These are phyloP conservation scores for Anthopleura sola DNA, from an alignment of 64 coral and sea anemone genomes.

Conservation along the genomic window DNA sequence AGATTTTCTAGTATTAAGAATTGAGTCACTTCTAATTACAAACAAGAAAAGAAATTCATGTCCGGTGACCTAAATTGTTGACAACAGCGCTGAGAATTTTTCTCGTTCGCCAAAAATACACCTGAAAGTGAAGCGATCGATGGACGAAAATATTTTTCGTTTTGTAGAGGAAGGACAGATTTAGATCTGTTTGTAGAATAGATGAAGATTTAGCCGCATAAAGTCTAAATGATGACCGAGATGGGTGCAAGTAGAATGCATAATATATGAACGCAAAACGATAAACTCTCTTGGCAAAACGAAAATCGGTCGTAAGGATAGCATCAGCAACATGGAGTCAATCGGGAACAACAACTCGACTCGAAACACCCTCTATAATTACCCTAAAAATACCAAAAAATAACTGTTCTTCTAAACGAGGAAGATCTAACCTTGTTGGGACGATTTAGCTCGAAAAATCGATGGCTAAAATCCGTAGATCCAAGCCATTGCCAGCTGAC, in stretches of 20 bases:
- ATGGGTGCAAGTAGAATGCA: not conserved
- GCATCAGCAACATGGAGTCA: not conserved
- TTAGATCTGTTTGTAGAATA: not conserved
- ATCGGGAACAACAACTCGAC: not conserved
- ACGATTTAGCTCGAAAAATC: not conserved
- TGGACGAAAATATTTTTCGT: not conserved
- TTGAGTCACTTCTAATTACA: conserved; percentile 32
- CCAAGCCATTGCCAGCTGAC: conserved; percentile 15
- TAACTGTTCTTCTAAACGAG: not conserved
- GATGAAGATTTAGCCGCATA: conserved; percentile 19
- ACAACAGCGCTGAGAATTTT: not conserved
- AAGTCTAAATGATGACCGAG: conserved; percentile 3
- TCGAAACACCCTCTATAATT: not conserved
- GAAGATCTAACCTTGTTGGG: not conserved
- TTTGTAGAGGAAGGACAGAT: conserved; percentile 1
- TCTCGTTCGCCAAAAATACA: not conserved
- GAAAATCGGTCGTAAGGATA: conserved; percentile 9
- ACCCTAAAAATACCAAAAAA: not conserved
- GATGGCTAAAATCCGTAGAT: conserved; percentile 16
- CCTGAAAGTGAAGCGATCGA: conserved; percentile 1
- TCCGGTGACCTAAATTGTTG: conserved; percentile 22
- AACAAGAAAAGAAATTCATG: conserved; percentile 19
- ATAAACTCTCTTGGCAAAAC: conserved; percentile 26
- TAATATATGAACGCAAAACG: conserved; percentile 30
- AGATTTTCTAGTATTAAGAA: conserved; percentile 33